Conservation (phyloP, 2,888 invertebrate species). For the Julus scanicus region DNA sequence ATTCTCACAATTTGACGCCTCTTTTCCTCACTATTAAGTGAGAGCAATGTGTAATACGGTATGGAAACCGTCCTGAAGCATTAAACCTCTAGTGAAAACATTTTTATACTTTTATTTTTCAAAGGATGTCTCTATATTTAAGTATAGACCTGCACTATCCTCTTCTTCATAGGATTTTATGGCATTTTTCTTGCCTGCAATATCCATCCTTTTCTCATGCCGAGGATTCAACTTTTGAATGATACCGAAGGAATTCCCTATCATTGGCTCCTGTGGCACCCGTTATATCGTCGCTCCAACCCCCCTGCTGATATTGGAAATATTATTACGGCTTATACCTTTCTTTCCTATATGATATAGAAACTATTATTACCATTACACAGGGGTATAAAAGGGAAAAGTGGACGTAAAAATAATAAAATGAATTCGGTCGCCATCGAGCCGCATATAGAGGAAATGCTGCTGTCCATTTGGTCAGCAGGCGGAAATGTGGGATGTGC, state of each 20-base stretch:
- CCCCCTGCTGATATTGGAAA: conserved; percentile 14
- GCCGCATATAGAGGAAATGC: background rate
- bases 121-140: background rate
- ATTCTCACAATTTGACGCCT: conserved; percentile 20
- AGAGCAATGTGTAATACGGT: background rate
- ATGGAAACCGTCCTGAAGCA: conserved; percentile 9
- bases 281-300: background rate
- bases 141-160: background rate
- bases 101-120: conserved; percentile 19
- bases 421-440: conserved; percentile 31
- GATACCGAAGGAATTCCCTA: conserved; percentile 2
- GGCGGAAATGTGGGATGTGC: background rate
- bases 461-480: background rate
- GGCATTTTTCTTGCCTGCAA: background rate
- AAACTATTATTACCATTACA: conserved; percentile 7
- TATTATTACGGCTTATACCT: conserved; percentile 8
- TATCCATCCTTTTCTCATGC: background rate
- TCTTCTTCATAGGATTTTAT: background rate
- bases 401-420: conserved; percentile 26
- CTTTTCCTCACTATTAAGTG: background rate
- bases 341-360: background rate
- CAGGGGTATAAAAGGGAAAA: background rate
- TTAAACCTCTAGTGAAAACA: conserved; percentile 19
- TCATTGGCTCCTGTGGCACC: background rate
- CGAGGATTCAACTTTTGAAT: background rate